These are phyloP conservation scores for Polydrusus cervinus DNA, from an alignment of 2,888 invertebrate species.

Conservation along the genomic window DNA sequence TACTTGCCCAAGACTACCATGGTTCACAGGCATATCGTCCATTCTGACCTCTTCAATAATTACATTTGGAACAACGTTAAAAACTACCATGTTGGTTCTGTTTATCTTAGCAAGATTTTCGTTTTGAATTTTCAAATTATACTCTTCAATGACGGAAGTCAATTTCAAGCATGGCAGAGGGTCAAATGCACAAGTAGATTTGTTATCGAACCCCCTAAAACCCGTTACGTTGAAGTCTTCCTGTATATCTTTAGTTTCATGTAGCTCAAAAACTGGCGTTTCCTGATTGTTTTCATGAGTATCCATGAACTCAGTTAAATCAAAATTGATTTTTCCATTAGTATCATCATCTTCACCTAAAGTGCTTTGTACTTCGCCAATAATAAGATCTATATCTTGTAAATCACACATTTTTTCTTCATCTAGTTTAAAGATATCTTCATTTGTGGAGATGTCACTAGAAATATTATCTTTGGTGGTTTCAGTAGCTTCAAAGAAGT, in stretches of 20 bases:
- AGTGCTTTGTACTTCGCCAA: not conserved
- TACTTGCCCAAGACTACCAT: not conserved
- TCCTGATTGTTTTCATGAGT: not conserved
- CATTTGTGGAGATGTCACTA: too few species aligned
- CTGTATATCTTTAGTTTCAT: not conserved
- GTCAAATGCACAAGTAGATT: not conserved
- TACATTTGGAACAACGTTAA: not conserved
- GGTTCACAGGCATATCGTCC: not conserved
- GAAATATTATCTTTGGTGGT: conserved; percentile 7
- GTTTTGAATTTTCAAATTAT: not conserved
- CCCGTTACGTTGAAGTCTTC: conserved; percentile 32
- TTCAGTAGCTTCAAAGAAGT: not conserved
- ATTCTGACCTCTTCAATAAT: conserved; percentile 1
- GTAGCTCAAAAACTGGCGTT: not conserved
- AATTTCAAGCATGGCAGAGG: not conserved
- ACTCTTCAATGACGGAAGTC: not conserved
- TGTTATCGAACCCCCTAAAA: conserved; percentile 30
- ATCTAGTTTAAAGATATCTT: too few species aligned
- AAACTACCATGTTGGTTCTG: not conserved
- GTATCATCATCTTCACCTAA: not conserved
- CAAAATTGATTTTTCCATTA: not conserved
- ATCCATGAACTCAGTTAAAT: not conserved
- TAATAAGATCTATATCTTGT: not conserved
- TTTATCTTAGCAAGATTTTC: not conserved
- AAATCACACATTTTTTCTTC: not conserved